phyloP scores from a whole-genome alignment of 2,113 vertebrate genomes.

The Carlito syrichta region DNA sequence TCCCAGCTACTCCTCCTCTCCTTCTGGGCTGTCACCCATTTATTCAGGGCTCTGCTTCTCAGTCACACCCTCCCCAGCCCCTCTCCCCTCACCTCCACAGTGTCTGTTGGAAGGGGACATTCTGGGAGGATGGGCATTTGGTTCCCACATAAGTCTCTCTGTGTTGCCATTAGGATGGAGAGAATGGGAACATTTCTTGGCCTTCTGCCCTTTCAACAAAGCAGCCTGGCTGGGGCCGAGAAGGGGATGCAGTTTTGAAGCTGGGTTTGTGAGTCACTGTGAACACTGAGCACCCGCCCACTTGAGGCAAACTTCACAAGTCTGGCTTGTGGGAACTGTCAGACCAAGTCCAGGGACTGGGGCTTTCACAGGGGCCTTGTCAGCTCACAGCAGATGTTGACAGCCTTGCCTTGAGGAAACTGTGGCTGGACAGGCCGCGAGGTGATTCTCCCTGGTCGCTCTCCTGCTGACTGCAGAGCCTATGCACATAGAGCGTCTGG shows the following conservation, averaged over 20 bases:
- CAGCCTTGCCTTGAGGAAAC: slow-evolving; percentile 57
- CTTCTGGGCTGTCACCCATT: background rate
- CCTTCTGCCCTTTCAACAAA: background rate
- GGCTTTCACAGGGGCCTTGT: slow-evolving; percentile 19
- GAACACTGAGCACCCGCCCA: slow-evolving; percentile 1
- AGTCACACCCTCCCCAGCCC: background rate
- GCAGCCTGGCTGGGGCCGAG: background rate
- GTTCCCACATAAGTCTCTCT: background rate
- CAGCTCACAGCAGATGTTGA: background rate
- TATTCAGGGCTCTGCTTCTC: background rate
- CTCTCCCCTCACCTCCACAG: background rate
- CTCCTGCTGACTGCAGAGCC: background rate
- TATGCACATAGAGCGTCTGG: background rate
- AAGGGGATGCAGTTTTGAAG: background rate
- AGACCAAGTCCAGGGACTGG: background rate
- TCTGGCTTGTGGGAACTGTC: background rate
- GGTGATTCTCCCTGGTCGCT: background rate
- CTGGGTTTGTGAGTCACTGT: slow-evolving; percentile 23
- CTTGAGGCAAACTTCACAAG: background rate
- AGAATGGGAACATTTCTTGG: background rate
- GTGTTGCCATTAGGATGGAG: background rate
- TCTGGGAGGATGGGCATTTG: background rate
- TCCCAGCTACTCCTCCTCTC: background rate
- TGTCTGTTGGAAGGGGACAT: background rate
- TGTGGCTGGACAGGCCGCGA: slow-evolving; percentile 35